These are phyloP conservation scores for Drosophila watanabei DNA, from an alignment of 1,140 invertebrate genomes.

Conservation along the genomic window DNA sequence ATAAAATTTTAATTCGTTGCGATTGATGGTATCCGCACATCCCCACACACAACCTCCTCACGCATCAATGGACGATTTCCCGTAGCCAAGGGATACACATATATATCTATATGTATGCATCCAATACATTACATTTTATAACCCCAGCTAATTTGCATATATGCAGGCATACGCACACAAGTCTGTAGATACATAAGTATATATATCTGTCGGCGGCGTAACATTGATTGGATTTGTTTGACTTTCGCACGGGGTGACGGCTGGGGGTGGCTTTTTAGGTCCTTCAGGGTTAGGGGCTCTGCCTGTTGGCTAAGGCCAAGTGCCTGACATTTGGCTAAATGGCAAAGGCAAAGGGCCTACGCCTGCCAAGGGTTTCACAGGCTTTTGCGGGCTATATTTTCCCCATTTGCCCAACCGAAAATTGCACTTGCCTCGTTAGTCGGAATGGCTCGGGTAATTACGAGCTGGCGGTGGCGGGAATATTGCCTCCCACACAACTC, in stretches of 20 bases:
- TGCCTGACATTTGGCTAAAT: constrained; percentile 78
- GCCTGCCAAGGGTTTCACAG: constrained; percentile 43
- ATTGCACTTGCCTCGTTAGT: constrained; percentile 68
- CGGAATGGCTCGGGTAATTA: constrained; percentile 71
- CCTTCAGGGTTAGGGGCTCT: background rate
- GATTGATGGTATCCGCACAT: constrained; percentile 58
- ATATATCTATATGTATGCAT: constrained; percentile 7
- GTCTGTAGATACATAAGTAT: constrained; percentile 3
- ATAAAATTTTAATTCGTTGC: constrained; percentile 80
- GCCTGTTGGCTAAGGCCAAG: constrained; percentile 50
- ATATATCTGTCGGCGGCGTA: constrained; percentile 33
- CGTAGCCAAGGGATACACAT: constrained; percentile 24
- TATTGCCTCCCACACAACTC: constrained; percentile 12
- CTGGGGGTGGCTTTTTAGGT: constrained; percentile 10
- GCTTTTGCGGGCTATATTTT: constrained; percentile 59
- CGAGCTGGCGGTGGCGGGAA: constrained; percentile 6
- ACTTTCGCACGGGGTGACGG: constrained; percentile 42
- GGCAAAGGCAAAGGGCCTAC: constrained; percentile 53
- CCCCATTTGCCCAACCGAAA: constrained; percentile 61
- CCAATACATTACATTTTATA: constrained; percentile 77
- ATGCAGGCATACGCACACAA: constrained; percentile 24
- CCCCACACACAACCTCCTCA: background rate
- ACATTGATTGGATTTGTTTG: constrained; percentile 83
- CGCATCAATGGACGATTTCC: constrained; percentile 54
- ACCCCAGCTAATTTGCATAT: constrained; percentile 70